phyloP scores from a whole-genome alignment of 2,797 vertebrate genomes.

The Melanotaenia maccullochi region DNA sequence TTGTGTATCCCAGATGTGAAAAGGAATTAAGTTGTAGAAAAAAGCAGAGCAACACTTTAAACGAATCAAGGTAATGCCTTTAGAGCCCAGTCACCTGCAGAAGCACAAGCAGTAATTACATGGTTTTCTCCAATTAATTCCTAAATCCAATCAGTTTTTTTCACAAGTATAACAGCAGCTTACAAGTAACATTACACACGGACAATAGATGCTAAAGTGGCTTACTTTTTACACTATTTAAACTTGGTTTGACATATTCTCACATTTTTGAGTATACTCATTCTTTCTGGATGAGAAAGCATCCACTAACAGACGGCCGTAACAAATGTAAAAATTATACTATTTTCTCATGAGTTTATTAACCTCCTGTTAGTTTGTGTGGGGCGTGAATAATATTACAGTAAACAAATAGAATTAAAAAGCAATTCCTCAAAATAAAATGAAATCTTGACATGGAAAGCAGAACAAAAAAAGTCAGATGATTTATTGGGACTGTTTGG shows the following conservation, averaged over 20 bases:
- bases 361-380: slow-evolving; percentile 35
- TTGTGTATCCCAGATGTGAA: background rate
- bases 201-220: slow-evolving; percentile 40
- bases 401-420: slow-evolving; percentile 63
- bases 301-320: slow-evolving; percentile 35
- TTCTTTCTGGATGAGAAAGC: slow-evolving; percentile 28
- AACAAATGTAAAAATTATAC: slow-evolving; percentile 32
- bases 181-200: slow-evolving; percentile 35
- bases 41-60: slow-evolving; percentile 34
- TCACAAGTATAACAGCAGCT: slow-evolving; percentile 40
- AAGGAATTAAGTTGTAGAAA: slow-evolving; percentile 13
- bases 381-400: slow-evolving; percentile 37
- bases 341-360: slow-evolving; percentile 33
- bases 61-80: slow-evolving; percentile 31
- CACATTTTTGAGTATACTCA: slow-evolving; percentile 32
- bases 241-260: slow-evolving; percentile 29
- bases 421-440: slow-evolving; percentile 61
- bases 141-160: slow-evolving; percentile 46
- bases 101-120: slow-evolving; percentile 39
- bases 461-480: slow-evolving; percentile 17
- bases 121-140: slow-evolving; percentile 40
- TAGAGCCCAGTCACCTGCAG: slow-evolving; percentile 35
- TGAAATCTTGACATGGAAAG: slow-evolving; percentile 33
- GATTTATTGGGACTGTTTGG: slow-evolving; percentile 68
- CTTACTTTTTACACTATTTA: slow-evolving; percentile 41